These are phyloP conservation scores for Panulirus ornatus DNA, from an alignment of 1,140 invertebrate genomes.

Conservation along the genomic window DNA sequence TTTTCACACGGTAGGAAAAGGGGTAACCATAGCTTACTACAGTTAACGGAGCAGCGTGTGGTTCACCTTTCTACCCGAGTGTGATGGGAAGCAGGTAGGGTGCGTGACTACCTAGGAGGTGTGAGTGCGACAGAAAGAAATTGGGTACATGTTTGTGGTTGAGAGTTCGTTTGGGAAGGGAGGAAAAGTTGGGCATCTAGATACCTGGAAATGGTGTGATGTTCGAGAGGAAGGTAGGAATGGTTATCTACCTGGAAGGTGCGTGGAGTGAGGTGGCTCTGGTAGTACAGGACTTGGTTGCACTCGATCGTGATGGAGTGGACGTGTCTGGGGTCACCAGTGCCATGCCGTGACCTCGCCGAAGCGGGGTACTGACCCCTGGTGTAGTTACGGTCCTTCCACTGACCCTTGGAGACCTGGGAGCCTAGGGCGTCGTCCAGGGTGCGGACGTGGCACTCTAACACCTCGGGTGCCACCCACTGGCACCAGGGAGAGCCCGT, in stretches of 20 bases:
- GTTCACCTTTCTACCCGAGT: too few species aligned
- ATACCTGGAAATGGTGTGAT: not conserved
- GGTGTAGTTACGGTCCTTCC: slow-evolving; percentile 12
- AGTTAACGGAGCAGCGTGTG: too few species aligned
- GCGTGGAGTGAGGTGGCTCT: slow-evolving; percentile 9
- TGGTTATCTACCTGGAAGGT: slow-evolving; percentile 41
- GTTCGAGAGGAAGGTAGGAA: not conserved
- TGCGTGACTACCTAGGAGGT: not conserved
- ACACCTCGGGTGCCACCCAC: slow-evolving; percentile 42
- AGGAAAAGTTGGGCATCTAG: not conserved
- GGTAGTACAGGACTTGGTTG: slow-evolving; percentile 34
- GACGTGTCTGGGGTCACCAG: slow-evolving; percentile 40
- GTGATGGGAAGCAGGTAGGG: too few species aligned
- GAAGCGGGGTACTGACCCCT: not conserved
- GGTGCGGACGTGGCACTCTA: slow-evolving; percentile 36
- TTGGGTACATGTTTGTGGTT: not conserved
- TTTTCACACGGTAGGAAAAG: too few species aligned
- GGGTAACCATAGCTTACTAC: too few species aligned
- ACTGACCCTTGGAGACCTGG: slow-evolving; percentile 56
- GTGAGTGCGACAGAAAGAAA: not conserved
- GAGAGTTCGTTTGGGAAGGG: not conserved
- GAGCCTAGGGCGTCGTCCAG: slow-evolving; percentile 52
- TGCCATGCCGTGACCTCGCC: slow-evolving; percentile 29
- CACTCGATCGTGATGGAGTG: slow-evolving; percentile 48
- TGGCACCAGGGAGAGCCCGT: slow-evolving; percentile 41